A percentile compares a stretch with the other conserved stretches of the same genome.
These are phyloP conservation scores for Athalia rosae DNA, from an alignment of 2,888 invertebrate genomes.

Conservation along the genomic window DNA sequence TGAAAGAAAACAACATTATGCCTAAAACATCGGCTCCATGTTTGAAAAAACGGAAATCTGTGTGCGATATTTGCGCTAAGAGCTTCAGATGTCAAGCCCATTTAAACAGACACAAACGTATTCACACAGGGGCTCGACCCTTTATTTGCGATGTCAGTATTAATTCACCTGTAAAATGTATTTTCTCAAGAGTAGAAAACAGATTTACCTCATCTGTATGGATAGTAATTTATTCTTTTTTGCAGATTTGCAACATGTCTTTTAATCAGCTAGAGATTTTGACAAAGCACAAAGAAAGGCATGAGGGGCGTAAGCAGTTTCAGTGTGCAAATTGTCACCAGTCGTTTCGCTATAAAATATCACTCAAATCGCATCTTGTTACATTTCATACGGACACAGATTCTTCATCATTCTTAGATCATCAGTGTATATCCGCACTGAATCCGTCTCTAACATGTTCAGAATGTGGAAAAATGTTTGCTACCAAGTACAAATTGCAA, in stretches of 20 bases:
- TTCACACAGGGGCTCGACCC: slow-evolving; percentile 76
- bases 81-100: slow-evolving; percentile 77
- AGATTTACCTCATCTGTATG: not conserved
- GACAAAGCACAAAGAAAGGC: slow-evolving; percentile 66
- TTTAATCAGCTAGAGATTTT: slow-evolving; percentile 70
- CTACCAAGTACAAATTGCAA: slow-evolving; percentile 68
- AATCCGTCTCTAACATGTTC: slow-evolving; percentile 56
- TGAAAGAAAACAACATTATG: slow-evolving; percentile 62
- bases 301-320: slow-evolving; percentile 66
- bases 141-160: slow-evolving; percentile 74
- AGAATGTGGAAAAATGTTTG: slow-evolving; percentile 69
- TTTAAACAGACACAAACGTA: slow-evolving; percentile 76
- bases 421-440: not conserved
- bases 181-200: not conserved
- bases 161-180: not conserved
- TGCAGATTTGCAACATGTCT: slow-evolving; percentile 68
- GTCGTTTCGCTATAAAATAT: slow-evolving; percentile 68
- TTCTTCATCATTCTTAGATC: not conserved
- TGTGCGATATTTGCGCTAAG: slow-evolving; percentile 73
- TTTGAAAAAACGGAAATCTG: slow-evolving; percentile 53
- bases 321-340: slow-evolving; percentile 68
- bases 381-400: slow-evolving; percentile 64
- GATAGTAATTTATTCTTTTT: not conserved
- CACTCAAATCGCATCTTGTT: slow-evolving; percentile 68
- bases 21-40: slow-evolving; percentile 49